Percentiles rank a stretch among this genome's conserved stretches.
Conservation (phyloP, 2,888 invertebrate genomes). For the Alcis repandata region DNA sequence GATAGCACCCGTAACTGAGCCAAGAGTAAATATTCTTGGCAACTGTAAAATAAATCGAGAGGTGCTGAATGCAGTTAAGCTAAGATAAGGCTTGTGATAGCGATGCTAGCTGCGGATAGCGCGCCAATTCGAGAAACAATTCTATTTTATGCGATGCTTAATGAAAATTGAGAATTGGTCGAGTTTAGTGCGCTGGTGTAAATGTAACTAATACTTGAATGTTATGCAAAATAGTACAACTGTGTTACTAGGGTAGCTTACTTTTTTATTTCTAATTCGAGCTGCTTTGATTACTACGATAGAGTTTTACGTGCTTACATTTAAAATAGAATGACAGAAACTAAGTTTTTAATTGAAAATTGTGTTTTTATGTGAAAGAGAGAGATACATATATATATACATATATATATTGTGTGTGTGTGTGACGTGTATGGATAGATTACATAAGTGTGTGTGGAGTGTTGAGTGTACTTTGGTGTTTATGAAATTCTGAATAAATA, state of each 20-base stretch:
- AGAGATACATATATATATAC: too few species aligned
- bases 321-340: neutral
- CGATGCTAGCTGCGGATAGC: slow-evolving; percentile 19
- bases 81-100: slow-evolving; percentile 45
- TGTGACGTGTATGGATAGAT: too few species aligned
- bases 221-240: neutral
- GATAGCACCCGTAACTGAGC: slow-evolving; percentile 64
- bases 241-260: neutral
- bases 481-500: too few species aligned
- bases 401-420: too few species aligned
- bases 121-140: slow-evolving; percentile 26
- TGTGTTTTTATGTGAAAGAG: too few species aligned
- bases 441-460: too few species aligned
- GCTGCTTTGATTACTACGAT: too few species aligned
- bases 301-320: neutral
- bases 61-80: slow-evolving; percentile 42
- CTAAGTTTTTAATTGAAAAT: too few species aligned
- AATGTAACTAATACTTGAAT: neutral
- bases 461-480: too few species aligned
- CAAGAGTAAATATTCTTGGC: slow-evolving; percentile 46
- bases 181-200: neutral
- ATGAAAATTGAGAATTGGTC: slow-evolving; percentile 12
- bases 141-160: slow-evolving; percentile 26
- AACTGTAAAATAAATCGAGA: slow-evolving; percentile 46
- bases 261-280: too few species aligned